Base-by-base conservation (phyloP, 2,797 vertebrate genomes). In the Neostethus bicornis region DNA sequence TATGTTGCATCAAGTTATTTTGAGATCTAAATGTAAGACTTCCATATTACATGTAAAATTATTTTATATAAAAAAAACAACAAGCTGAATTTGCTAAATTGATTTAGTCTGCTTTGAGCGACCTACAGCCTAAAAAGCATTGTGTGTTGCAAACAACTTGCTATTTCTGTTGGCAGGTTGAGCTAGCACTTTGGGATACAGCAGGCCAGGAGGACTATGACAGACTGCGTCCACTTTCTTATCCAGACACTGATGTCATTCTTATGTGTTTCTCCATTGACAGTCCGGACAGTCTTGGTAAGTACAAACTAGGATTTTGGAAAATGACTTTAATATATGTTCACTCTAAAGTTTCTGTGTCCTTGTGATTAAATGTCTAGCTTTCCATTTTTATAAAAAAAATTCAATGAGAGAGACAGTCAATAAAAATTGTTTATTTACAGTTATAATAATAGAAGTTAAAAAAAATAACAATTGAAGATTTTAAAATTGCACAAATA, bases 221-320 rank as follows among this genome's bases (percentile, higher is more conserved):
- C 77, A 85, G 93, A 48, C 89, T 94, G 55, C 89, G 94, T 16
- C 94, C 94, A 0, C 92, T 95, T 20, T 94, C 93, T 4, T 95
- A 95, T 73, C 94, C 94, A 13, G 94, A 95, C 77, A 95, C 94
- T 2, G 94, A 95, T 60, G 94, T 95, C 73, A 95, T 95, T 67
- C 92, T 95, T 41, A 95, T 95, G 94, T 95, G 94, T 75, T 95
- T 95, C 79, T 95, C 94, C 65, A 93, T 95, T 31, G 94, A 95
- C 84, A 94, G 93, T 54, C 94, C 94, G 1, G 94, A 95, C 84
- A 95, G 94, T 84, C 89, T 95, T 61, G 94, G 94, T 94, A 64
- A 91, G 87, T 51, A 49, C 19, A 53, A 42, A 42, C 3, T 2
- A 7, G 42, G 14, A 39, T 1, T 29, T 51, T 28, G 24, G 31